Conservation (phyloP, 1,140 invertebrate genomes). For the Frieseomelitta varia region DNA sequence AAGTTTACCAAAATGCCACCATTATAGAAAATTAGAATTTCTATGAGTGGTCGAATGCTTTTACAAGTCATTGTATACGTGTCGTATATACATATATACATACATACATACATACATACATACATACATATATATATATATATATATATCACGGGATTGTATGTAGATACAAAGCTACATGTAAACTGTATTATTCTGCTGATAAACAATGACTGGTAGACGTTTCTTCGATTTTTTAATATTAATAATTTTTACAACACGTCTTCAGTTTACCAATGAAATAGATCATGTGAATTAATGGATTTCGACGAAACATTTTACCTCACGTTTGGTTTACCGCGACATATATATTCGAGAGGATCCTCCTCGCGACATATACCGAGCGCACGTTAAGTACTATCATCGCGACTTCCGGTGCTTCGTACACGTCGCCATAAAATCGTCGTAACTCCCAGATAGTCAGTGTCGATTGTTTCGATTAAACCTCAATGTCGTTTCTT, state of each 20-base stretch:
- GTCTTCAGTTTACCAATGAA: not conserved
- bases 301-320: not conserved
- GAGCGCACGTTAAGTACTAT: not conserved
- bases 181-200: not conserved
- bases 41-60: not conserved
- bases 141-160: not conserved
- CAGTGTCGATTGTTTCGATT: not conserved
- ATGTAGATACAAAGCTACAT: too few relatives aligned
- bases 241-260: not conserved
- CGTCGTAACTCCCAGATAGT: not conserved
- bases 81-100: not conserved
- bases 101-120: not conserved
- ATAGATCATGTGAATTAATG: not conserved
- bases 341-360: too few relatives aligned
- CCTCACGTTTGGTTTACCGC: not conserved
- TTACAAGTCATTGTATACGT: not conserved
- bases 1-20: too few relatives aligned
- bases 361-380: not conserved
- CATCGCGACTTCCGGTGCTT: slow-evolving; percentile 7
- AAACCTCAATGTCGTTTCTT: not conserved
- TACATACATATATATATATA: not conserved
- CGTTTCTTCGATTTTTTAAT: not conserved
- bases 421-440: not conserved
- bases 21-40: not conserved
- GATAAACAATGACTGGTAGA: not conserved